Evolutionary conservation across 2,888 invertebrate species (phyloP).

Genomic region (Orthonychiurus folsomi): DNA sequence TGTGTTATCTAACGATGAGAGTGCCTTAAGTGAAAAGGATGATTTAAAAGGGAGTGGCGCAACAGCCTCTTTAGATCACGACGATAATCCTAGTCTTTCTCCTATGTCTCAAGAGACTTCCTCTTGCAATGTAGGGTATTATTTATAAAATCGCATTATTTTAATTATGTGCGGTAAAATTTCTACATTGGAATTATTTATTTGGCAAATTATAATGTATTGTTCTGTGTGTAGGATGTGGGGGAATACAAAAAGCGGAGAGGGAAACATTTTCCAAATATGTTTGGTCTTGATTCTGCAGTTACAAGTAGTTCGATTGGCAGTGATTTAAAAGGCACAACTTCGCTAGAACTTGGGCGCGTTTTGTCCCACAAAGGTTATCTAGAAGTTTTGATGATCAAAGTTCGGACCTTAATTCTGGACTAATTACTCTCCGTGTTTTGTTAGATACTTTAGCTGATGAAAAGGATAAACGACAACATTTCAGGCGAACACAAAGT

Average conservation of each 20-base stretch:
- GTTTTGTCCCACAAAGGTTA: slow-evolving; percentile 39
- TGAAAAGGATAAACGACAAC: slow-evolving; percentile 25
- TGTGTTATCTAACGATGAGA: slow-evolving; percentile 23
- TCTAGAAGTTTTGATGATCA: not conserved
- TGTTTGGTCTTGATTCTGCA: slow-evolving; percentile 38
- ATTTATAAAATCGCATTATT: not conserved
- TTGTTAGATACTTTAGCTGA: not conserved
- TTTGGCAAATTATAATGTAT: not conserved
- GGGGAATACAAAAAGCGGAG: slow-evolving; percentile 10
- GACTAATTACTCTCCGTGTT: not conserved
- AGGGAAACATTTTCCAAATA: slow-evolving; percentile 22
- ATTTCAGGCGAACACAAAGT: slow-evolving; percentile 43
- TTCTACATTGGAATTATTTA: not conserved
- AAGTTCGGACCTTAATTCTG: too few relatives aligned
- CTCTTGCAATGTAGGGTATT: slow-evolving; percentile 24
- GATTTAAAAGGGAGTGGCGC: slow-evolving; percentile 5
- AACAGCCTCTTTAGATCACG: not conserved
- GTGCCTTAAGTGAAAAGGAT: slow-evolving; percentile 23
- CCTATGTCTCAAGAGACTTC: slow-evolving; percentile 36
- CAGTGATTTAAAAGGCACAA: slow-evolving; percentile 47
- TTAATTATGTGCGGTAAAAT: too few relatives aligned
- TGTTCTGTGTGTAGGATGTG: slow-evolving; percentile 15
- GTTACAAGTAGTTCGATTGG: slow-evolving; percentile 26
- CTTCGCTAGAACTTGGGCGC: slow-evolving; percentile 53
- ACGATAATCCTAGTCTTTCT: slow-evolving; percentile 12